Evolutionary conservation across 2,888 invertebrate genomes (phyloP).

Genomic region (Homarus gammarus): DNA sequence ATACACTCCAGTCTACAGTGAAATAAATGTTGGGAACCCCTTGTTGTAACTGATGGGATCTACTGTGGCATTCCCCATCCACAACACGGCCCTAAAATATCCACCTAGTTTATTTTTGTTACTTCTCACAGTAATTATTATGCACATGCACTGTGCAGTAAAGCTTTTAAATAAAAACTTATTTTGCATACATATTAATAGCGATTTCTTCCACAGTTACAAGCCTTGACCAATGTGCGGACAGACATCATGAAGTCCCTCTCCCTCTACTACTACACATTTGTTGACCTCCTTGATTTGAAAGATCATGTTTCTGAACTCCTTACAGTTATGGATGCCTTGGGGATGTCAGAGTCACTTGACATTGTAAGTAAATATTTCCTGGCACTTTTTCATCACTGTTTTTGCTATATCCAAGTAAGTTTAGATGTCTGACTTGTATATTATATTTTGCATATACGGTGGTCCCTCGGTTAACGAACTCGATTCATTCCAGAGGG

Average conservation of each 20-base stretch:
- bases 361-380: conserved; percentile 84
- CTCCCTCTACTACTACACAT: conserved; percentile 98
- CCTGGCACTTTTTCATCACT: neutral
- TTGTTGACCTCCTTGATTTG: conserved; percentile 98
- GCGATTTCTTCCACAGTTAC: conserved; percentile 81
- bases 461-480: too few relatives aligned
- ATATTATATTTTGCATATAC: too few relatives aligned
- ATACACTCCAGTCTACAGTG: too few relatives aligned
- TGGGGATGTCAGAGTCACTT: conserved; percentile 88
- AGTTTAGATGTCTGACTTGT: too few relatives aligned
- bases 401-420: too few relatives aligned
- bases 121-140: neutral
- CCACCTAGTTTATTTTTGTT: neutral
- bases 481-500: too few relatives aligned
- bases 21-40: too few relatives aligned
- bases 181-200: neutral
- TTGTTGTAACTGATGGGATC: too few relatives aligned
- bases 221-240: conserved; percentile 90
- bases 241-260: conserved; percentile 97
- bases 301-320: conserved; percentile 96
- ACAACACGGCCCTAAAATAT: too few relatives aligned
- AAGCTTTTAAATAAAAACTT: too few relatives aligned
- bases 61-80: too few relatives aligned
- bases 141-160: too few relatives aligned
- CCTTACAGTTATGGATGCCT: conserved; percentile 96